Evolutionary conservation across 2,888 invertebrate genomes (phyloP).

Genomic region (Eudasyphora cyanicolor): DNA sequence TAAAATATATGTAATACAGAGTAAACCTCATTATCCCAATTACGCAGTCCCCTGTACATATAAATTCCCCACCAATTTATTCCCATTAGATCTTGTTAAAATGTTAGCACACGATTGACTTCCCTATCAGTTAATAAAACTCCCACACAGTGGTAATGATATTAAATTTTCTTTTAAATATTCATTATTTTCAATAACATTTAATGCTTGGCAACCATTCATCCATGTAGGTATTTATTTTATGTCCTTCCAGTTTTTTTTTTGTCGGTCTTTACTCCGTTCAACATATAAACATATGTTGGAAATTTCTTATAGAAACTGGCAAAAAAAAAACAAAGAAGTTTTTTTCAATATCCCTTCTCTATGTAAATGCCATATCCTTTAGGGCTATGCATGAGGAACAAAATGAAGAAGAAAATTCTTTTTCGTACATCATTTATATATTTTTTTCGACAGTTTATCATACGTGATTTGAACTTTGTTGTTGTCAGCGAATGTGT

Average conservation of each 20-base stretch:
- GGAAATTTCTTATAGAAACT: slow-evolving; percentile 31
- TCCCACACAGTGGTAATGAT: too few species aligned
- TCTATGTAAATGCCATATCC: slow-evolving; percentile 58
- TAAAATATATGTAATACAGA: too few species aligned
- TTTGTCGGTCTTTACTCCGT: not conserved
- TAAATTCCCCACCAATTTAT: too few species aligned
- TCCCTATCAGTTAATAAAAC: too few species aligned
- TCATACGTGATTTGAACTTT: slow-evolving; percentile 60
- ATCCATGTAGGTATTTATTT: not conserved
- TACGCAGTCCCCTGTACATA: too few species aligned
- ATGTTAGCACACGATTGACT: too few species aligned
- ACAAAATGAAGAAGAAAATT: slow-evolving; percentile 9
- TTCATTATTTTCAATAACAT: slow-evolving; percentile 60
- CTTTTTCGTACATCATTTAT: slow-evolving; percentile 60
- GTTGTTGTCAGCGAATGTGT: slow-evolving; percentile 26
- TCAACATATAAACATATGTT: slow-evolving; percentile 38
- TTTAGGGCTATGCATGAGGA: slow-evolving; percentile 54
- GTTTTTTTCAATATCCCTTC: slow-evolving; percentile 13
- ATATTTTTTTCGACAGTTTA: slow-evolving; percentile 54
- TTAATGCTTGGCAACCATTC: too few species aligned
- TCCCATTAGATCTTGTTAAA: too few species aligned
- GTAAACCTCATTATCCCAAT: too few species aligned
- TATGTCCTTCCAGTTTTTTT: not conserved
- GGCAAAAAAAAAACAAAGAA: slow-evolving; percentile 44
- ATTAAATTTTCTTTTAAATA: slow-evolving; percentile 44